These are phyloP conservation scores for Andrena fulva DNA, from an alignment of 2,888 invertebrate species.

Conservation along the genomic window DNA sequence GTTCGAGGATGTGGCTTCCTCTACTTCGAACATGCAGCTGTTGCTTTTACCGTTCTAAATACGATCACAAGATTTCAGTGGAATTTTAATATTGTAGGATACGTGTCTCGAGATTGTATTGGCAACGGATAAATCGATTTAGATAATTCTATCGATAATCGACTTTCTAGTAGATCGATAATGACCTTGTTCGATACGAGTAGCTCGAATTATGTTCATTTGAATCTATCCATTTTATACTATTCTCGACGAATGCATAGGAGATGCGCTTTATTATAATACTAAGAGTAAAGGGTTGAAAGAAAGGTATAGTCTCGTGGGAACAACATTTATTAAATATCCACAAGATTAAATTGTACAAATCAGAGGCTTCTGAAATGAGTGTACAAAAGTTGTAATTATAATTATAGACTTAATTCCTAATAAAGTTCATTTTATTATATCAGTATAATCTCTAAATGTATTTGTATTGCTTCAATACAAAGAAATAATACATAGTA, in stretches of 20 bases:
- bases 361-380: conserved; percentile 25
- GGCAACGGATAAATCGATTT: neutral
- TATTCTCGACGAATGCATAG: neutral
- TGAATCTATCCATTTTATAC: too few relatives aligned
- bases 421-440: conserved; percentile 19
- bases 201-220: too few relatives aligned
- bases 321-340: conserved; percentile 43
- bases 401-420: neutral
- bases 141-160: neutral
- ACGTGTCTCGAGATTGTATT: neutral
- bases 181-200: too few relatives aligned
- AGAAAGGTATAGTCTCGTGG: neutral
- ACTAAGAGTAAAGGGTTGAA: neutral
- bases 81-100: neutral
- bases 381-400: conserved; percentile 31
- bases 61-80: neutral
- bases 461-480: conserved; percentile 30
- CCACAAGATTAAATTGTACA: conserved; percentile 38
- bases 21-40: neutral
- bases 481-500: conserved; percentile 29
- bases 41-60: conserved; percentile 8
- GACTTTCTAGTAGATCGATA: neutral
- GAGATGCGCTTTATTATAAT: neutral
- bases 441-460: neutral
- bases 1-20: neutral